Base-by-base conservation (phyloP, 2,113 vertebrate genomes). In the Diglossa brunneiventris region DNA sequence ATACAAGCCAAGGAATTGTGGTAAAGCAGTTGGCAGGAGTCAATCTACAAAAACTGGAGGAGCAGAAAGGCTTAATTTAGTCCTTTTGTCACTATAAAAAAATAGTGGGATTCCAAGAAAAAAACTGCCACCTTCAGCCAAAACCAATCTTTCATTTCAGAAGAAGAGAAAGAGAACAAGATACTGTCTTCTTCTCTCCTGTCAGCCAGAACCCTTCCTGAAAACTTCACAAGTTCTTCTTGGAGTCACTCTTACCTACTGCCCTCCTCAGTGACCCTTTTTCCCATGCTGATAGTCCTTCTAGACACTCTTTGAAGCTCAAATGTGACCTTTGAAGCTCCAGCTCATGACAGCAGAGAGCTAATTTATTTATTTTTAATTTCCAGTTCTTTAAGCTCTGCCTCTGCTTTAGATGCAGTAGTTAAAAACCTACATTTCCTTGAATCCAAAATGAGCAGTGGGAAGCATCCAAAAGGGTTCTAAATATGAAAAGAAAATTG, bases 401-500 rank as follows among this genome's bases (percentile, higher is more conserved):
- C 80, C 28, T 72, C 62, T 89, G 17, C 59, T 81, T 95, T 56
- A 95, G 72, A 67, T 63, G 68, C 44, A 70, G 68, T 22, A 67
- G 55, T 70, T 94, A 62, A 88, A 97, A 96, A 35, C 6, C 19
- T 75, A 91, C 41, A 82, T 95, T 61, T 87, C 88, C 63, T 80
- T 70, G 92, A 91, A 82, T 95, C 35, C 33, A 85, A 93, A 96
- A 92, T 87, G 49, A 93, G 61, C 61, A 89, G 86, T 74, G 90
- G 75, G 56, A 58, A 87, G 42, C 50, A 87, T 94, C 64, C 89
- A 87, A 94, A 92, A 88, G 21, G 41, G 35, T 84, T 89, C 83
- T 95, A 93, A 97, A 95, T 73, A 93, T 72, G 89, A 75, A 93
- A 70, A 89, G 83, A 92, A 96, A 95, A 95, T 95, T 89, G 31